Percentiles rank a stretch among this genome's conserved stretches.
These are phyloP conservation scores for Pedionomus torquatus DNA, from an alignment of 2,113 vertebrate species.

Conservation along the genomic window DNA sequence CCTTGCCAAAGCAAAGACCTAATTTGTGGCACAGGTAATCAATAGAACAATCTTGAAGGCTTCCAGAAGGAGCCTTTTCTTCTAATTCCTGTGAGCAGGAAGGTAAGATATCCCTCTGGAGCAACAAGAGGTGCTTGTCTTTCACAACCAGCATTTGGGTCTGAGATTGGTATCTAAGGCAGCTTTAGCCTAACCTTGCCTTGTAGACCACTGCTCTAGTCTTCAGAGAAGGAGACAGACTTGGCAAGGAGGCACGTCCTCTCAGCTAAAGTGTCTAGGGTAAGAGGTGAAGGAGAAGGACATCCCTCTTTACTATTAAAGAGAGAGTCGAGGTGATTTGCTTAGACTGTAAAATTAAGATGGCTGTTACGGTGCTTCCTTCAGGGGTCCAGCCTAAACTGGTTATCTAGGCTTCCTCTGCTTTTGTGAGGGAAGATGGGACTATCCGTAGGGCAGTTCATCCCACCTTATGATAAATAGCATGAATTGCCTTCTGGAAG, in stretches of 20 bases:
- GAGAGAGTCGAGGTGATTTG: background rate
- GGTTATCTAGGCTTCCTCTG: background rate
- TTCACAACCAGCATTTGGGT: background rate
- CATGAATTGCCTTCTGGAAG: background rate
- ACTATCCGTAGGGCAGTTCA: fast-evolving
- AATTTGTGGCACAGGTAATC: background rate
- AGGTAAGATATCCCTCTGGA: background rate
- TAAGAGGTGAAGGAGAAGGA: background rate
- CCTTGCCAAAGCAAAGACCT: background rate
- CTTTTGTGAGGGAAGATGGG: background rate
- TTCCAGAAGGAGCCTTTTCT: background rate
- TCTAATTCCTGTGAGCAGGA: background rate
- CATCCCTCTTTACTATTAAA: background rate
- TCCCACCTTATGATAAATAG: background rate
- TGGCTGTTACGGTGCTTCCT: background rate
- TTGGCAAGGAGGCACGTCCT: background rate
- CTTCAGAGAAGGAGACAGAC: background rate
- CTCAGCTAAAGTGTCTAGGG: background rate
- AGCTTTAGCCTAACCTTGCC: background rate
- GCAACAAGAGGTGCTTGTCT: background rate
- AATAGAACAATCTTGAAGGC: background rate
- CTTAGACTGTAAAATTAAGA: background rate
- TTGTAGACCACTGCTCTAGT: background rate
- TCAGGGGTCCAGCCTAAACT: background rate
- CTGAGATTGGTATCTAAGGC: background rate